Conservation (phyloP, 1,140 invertebrate genomes). For the Eupeodes corollae region DNA sequence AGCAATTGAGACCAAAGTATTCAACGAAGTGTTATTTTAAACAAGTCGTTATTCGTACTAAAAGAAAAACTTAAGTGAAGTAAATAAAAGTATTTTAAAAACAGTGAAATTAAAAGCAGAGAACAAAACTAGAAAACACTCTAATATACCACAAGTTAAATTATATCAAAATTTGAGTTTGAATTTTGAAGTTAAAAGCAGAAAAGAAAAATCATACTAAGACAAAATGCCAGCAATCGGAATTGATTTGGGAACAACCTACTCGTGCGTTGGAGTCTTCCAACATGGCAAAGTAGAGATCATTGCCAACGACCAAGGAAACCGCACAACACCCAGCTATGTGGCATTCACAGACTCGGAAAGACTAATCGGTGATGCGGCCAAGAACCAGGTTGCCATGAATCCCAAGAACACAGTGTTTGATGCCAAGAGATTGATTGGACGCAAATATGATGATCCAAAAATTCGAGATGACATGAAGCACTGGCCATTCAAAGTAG, state of each 20-base stretch:
- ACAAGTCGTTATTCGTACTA: too few species aligned
- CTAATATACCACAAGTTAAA: too few species aligned
- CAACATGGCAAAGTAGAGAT: constrained; percentile 82
- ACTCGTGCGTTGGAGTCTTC: constrained; percentile 69
- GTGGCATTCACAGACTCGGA: constrained; percentile 94
- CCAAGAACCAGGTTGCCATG: constrained; percentile 50
- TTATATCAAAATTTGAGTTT: too few species aligned
- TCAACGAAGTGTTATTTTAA: too few species aligned
- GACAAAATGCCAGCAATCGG: constrained; percentile 49
- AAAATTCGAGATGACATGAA: constrained; percentile 66
- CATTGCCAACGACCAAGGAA: constrained; percentile 90
- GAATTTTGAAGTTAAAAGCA: neutral
- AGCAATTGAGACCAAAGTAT: too few species aligned
- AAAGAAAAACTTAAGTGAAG: too few species aligned
- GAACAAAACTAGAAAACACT: too few species aligned
- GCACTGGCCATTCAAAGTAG: constrained; percentile 62
- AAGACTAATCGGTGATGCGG: constrained; percentile 89
- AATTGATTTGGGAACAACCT: constrained; percentile 66
- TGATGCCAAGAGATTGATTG: constrained; percentile 51
- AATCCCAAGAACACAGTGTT: constrained; percentile 34
- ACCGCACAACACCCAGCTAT: constrained; percentile 90
- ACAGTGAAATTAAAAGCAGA: too few species aligned
- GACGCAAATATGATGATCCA: constrained; percentile 53
- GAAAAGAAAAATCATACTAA: constrained; percentile 4
- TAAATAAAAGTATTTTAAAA: too few species aligned